Evolutionary conservation across 2,888 invertebrate species (phyloP).

Genomic region (Apotomis capreana): DNA sequence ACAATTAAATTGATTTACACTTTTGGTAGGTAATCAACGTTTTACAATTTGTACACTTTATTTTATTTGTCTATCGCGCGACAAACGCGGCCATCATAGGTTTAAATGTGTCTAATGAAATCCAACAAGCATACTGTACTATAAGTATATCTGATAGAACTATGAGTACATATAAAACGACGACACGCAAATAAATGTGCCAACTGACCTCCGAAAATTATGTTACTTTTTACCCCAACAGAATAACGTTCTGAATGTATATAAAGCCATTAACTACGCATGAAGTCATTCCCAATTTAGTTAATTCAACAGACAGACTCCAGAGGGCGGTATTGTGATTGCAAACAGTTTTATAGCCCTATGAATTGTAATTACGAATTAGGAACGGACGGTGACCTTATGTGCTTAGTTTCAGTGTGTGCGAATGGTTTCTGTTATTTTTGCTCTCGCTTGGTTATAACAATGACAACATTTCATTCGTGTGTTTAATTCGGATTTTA

Average conservation of each 20-base stretch:
- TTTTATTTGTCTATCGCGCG: no score
- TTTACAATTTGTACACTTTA: no score
- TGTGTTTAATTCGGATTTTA: not conserved
- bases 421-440: conserved; percentile 4
- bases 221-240: not conserved
- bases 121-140: no score
- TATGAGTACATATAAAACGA: no score
- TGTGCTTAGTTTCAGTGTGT: conserved; percentile 11
- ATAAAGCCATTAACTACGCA: conserved; percentile 59
- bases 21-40: no score
- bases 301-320: conserved; percentile 60
- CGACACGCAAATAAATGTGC: not conserved
- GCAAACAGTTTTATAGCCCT: conserved; percentile 61
- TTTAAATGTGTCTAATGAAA: no score
- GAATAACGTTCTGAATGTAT: conserved; percentile 16
- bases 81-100: no score
- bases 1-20: no score
- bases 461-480: not conserved
- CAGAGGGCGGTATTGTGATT: conserved; percentile 51
- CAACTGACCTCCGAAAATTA: conserved; percentile 18
- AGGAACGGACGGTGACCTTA: conserved; percentile 14
- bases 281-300: conserved; percentile 65
- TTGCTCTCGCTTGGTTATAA: not conserved
- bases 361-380: conserved; percentile 64
- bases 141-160: no score